Base-by-base conservation (phyloP, 2,888 invertebrate genomes). In the Sphaerophoria rueppellii region DNA sequence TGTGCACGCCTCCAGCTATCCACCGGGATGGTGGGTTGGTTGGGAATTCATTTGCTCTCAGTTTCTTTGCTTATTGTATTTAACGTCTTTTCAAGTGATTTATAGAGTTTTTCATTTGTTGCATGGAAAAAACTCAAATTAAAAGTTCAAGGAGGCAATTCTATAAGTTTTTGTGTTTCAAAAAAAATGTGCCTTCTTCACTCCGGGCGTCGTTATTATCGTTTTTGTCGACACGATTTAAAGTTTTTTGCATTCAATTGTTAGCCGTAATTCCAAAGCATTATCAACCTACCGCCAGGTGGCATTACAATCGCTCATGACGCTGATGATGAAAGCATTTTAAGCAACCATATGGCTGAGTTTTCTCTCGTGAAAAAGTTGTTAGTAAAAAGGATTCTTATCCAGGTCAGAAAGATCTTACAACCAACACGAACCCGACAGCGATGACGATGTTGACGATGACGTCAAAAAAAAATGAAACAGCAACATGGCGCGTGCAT, bases 21-120 rank as follows among this genome's bases (percentile, higher is more conserved):
- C 16, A 5, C 40, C 14, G 6, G 11, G 12, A 48, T 11, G 9
- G n/a, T n/a, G 50, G 4, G 24, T 24, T 24, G 24, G 24, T 24
- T 34, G 55, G 37, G 50, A 43, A 52, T 46, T 48, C 71, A 54
- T 67, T 60, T 52, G 34, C 24, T 24, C 24, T 24, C 24, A 2
- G 1, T 24, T 34, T 57, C 71, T 54, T 60, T 79, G 75, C 72
- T 79, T 79, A 77, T 85, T 85, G 76, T 81, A 73, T 85, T 85
- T 85, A 85, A 70, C 85, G 85, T 85, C 76, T 77, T 73, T 85
- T 85, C 76, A 85, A 80, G 85, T 83, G 83, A 83, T 83, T 83
- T 85, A 80, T 85, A 77, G 73, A 85, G 81, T 85, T 85, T 85
- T 85, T 71, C 73, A 73, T 70, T 57, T 60, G 24, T 48, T 60